Percentiles rank a stretch among this genome's conserved stretches.
Conservation (phyloP, 1,140 invertebrate genomes). For the Papilio polytes region DNA sequence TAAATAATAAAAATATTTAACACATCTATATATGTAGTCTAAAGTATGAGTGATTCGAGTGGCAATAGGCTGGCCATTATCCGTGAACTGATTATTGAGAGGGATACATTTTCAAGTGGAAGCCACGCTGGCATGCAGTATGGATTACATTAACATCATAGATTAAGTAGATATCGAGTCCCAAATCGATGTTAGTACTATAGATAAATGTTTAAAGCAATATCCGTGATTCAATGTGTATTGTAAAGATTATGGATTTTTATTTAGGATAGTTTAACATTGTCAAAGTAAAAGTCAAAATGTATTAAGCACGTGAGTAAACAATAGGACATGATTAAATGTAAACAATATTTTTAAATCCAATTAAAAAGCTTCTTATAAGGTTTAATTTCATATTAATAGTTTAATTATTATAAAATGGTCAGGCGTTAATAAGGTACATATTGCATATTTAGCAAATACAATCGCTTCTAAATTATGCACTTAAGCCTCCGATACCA, state of each 20-base stretch:
- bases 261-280: neutral
- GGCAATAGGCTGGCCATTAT: neutral
- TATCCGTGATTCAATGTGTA: neutral
- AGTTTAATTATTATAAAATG: neutral
- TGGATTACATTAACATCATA: conserved; percentile 10
- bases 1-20: neutral
- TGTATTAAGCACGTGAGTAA: neutral
- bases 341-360: neutral
- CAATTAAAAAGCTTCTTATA: neutral
- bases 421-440: neutral
- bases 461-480: conserved; percentile 45
- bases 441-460: conserved; percentile 34
- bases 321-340: neutral
- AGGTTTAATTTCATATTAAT: conserved; percentile 11
- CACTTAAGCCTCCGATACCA: conserved; percentile 53
- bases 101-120: neutral
- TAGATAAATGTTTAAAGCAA: conserved; percentile 37
- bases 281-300: too few species aligned
- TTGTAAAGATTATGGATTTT: neutral
- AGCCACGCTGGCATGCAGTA: neutral
- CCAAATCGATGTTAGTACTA: neutral
- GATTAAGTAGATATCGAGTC: conserved; percentile 4
- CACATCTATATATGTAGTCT: neutral
- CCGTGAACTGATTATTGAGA: conserved; percentile 27
- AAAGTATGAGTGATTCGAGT: conserved; percentile 9